Evolutionary conservation across 2,797 vertebrate species (phyloP), one percentile per base, ranked within the genome.

Genomic region (Hyperoplus immaculatus): DNA sequence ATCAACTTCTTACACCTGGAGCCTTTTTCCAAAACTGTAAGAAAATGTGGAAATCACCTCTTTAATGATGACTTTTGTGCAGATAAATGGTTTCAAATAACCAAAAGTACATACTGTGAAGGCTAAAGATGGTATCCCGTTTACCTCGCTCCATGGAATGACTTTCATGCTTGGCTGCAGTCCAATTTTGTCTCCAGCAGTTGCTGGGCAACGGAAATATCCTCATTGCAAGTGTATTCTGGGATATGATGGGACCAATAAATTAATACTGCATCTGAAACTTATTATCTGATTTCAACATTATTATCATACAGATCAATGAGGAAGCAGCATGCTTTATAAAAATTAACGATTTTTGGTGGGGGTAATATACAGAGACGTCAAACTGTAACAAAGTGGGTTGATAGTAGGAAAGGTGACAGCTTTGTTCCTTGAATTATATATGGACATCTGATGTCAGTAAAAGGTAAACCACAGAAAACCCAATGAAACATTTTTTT

Each of bases 201-300:
- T 92, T 92, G 90, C 88, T 89, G 92, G 88, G 93, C 92, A 89
- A 94, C 91, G 87, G 89, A 87, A 82, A 83, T 68, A 82, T 93
- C 88, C 88, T 89, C 86, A 78, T 80, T 77, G 85, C 77, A 18
- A 74, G 85, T 73, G 86, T 87, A 89, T 87, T 88, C 85, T 88
- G 82, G 88, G 90, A 89, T 88, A 92, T 77, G 88, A 86, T 73
- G 68, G 62, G 72, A 73, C 71, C 75, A 78, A 81, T 87, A 81
- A 88, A 88, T 69, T 68, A 85, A 87, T 88, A 73, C 75, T 82
- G 69, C 73, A 36, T 75, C 75, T 83, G 87, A 81, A 77, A 86
- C 72, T 81, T 88, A 82, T 87, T 86, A 86, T 85, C 72, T 78
- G 54, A 51, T 76, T 83, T 85, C 68, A 75, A 63, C 80, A 21